Base-by-base conservation (phyloP, 92 coral and sea anemone genomes). In the Palythoa grandis region DNA sequence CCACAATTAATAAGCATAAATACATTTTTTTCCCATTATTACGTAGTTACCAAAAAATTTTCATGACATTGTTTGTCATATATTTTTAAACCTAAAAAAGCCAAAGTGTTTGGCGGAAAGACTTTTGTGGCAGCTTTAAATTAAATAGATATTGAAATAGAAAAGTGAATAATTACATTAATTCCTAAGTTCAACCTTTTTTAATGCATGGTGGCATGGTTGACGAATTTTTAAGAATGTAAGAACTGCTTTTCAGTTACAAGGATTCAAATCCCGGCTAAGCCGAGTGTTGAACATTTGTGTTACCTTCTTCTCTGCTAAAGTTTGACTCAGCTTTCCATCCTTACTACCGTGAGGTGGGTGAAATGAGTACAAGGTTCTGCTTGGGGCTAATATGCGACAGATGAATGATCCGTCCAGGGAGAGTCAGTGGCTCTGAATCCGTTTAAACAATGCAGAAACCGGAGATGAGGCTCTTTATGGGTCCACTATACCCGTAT, bases 401-500 rank as follows among this genome's bases (percentile, higher is more conserved):
- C 61, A 54, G 61, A 54, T 54, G 61, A 54, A 54, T 54, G 61
- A 1, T 11, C 61, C 61, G 61, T 54, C 61, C 61, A 54, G 61
- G 61, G 19, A 54, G 61, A 54, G 61, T 54, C 19, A 54, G 61
- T 43, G 19, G 60, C 19, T 54, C 61, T 54, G 61, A 54, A 3
- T 54, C 19, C 61, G 61, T 11, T 54, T 54, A 54, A 54, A 54
- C 60, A 54, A 54, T 54, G 61, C 61, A 54, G 61, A 54, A 54
- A 54, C 61, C 61, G 61, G 61, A 54, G 19, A 54, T 54, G 61
- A 54, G 19, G 61, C 61, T 54, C 61, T 54, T 54, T 54, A 54
- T 54, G 61, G 61, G 61, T 54, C 61, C 61, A 54, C 61, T 54
- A 54, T 54, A 54, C 61, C 61, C 61, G 61, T 54, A 54, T 54